These are phyloP conservation scores for Salmo trutta DNA, from an alignment of 2,797 vertebrate species.

Conservation along the genomic window DNA sequence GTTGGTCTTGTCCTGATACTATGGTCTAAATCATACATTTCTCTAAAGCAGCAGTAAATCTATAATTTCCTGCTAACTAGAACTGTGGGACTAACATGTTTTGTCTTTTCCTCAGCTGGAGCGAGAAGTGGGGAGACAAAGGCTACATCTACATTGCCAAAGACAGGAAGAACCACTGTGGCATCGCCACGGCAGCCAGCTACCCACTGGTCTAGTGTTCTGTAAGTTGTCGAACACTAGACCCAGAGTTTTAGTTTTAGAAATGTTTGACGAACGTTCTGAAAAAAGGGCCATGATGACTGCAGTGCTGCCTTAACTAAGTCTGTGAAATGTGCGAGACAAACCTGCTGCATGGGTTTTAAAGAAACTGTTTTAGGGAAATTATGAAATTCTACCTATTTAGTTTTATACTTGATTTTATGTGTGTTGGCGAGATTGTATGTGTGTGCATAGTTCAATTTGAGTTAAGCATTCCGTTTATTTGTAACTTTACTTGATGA, in stretches of 20 bases:
- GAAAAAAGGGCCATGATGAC: conserved; percentile 2
- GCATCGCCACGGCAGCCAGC: conserved; percentile 91
- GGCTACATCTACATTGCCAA: conserved; percentile 91
- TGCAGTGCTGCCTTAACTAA: conserved; percentile 8
- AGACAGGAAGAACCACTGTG: conserved; percentile 90
- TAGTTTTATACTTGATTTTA: conserved; percentile 16
- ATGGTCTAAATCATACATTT: neutral
- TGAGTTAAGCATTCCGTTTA: neutral
- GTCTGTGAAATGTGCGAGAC: neutral
- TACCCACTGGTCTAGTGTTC: conserved; percentile 82
- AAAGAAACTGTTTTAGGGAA: conserved; percentile 12
- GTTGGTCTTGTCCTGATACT: too few relatives aligned
- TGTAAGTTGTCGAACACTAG: neutral
- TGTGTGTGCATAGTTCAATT: too few relatives aligned
- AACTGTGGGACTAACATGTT: neutral
- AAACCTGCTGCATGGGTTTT: neutral
- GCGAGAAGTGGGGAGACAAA: conserved; percentile 84
- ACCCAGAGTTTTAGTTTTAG: neutral
- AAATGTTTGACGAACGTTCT: neutral
- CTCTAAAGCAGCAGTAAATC: neutral
- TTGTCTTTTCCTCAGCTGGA: conserved; percentile 79
- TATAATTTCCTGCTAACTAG: neutral
- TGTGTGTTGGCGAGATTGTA: neutral
- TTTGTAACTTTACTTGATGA: neutral
- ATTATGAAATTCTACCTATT: conserved; percentile 7